phyloP scores from a whole-genome alignment of 2,888 invertebrate species.

The Zygaena filipendulae region DNA sequence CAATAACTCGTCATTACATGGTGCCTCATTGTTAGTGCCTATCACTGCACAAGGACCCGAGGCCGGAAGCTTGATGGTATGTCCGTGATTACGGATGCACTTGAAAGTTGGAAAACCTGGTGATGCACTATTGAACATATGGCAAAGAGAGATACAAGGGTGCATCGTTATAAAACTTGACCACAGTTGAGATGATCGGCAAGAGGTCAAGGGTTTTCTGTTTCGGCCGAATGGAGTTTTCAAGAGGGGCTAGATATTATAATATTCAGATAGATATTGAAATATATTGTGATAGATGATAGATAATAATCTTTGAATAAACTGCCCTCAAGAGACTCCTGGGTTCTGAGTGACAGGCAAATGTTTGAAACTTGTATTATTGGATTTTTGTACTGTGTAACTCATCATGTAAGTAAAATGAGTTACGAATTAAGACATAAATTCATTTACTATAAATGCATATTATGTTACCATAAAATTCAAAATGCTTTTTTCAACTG shows the following conservation, averaged over 20 bases:
- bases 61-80: constrained; percentile 69
- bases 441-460: too few species aligned
- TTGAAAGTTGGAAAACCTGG: constrained; percentile 67
- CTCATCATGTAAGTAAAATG: constrained; percentile 65
- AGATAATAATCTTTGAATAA: constrained; percentile 15
- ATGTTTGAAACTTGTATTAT: constrained; percentile 34
- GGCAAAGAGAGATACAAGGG: constrained; percentile 26
- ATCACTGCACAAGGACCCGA: constrained; percentile 64
- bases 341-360: constrained; percentile 68
- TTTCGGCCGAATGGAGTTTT: constrained; percentile 66
- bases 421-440: constrained; percentile 45
- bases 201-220: constrained; percentile 67
- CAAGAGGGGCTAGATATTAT: constrained; percentile 37
- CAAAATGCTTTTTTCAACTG: too few species aligned
- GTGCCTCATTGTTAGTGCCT: constrained; percentile 69
- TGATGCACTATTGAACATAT: constrained; percentile 49
- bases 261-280: too few species aligned
- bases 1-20: constrained; percentile 67
- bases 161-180: constrained; percentile 69
- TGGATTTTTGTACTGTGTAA: constrained; percentile 46
- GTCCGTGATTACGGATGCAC: constrained; percentile 62
- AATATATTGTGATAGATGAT: constrained; percentile 1
- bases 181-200: constrained; percentile 52
- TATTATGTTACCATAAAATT: too few species aligned
- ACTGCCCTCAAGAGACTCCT: constrained; percentile 59